phyloP scores from a whole-genome alignment of 2,888 invertebrate species.

The Acanthococcus lagerstroemiae region DNA sequence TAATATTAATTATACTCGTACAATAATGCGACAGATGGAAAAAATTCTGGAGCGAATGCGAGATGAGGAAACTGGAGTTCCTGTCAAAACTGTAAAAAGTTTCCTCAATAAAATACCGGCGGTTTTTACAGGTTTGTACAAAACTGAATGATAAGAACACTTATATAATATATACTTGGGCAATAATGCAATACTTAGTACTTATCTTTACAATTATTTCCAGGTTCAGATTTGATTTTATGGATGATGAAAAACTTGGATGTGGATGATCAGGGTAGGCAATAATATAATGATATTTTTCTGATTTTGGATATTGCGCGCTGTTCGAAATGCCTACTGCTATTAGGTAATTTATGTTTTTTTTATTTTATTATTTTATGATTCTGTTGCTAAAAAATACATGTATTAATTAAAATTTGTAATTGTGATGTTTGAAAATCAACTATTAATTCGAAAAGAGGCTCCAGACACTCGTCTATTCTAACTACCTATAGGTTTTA shows the following conservation, averaged over 20 bases:
- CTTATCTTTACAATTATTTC: neutral
- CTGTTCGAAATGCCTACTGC: constrained; percentile 20
- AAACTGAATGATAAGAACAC: no score
- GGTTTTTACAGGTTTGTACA: constrained; percentile 65
- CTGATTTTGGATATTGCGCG: constrained; percentile 8
- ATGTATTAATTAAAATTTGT: no score
- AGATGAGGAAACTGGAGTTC: constrained; percentile 84
- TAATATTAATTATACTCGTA: no score
- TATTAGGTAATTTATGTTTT: constrained; percentile 19
- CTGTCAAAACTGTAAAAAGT: constrained; percentile 94
- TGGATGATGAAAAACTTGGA: constrained; percentile 91
- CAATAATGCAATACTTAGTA: neutral
- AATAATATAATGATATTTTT: neutral
- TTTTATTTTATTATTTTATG: no score
- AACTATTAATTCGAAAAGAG: neutral
- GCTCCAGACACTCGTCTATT: neutral
- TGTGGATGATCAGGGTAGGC: constrained; percentile 69
- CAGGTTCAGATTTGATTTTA: constrained; percentile 79
- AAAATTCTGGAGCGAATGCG: constrained; percentile 91
- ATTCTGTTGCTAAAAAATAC: no score
- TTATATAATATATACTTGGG: no score
- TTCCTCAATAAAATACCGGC: constrained; percentile 99
- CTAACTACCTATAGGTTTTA: neutral
- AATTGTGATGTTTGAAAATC: neutral
- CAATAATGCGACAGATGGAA: constrained; percentile 74